Evolutionary conservation across 1,140 invertebrate genomes (phyloP).

Genomic region (honey bee (Apis mellifera)): DNA sequence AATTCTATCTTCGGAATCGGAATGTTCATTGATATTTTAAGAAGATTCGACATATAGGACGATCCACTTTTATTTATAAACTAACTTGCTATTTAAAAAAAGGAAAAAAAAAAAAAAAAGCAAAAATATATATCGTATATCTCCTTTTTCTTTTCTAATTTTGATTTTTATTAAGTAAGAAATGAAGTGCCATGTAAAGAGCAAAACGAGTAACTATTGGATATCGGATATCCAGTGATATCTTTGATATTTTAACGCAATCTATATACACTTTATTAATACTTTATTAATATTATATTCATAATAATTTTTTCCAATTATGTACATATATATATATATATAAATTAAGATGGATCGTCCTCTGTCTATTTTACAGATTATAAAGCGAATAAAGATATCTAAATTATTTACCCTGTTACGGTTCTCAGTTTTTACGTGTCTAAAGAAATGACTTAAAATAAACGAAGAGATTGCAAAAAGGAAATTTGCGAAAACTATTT

Average conservation of each 20-base stretch:
- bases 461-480: conserved; percentile 1
- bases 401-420: conserved; percentile 20
- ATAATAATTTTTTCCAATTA: background rate
- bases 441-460: conserved; percentile 12
- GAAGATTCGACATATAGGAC: background rate
- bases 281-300: background rate
- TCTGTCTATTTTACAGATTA: background rate
- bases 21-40: conserved; percentile 3
- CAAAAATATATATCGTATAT: too few relatives aligned
- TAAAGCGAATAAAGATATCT: background rate
- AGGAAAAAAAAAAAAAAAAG: too few relatives aligned
- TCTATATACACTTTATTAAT: background rate
- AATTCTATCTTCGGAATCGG: background rate
- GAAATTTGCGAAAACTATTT: background rate
- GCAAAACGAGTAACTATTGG: too few relatives aligned
- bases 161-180: background rate
- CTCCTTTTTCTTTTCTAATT: background rate
- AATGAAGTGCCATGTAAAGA: background rate
- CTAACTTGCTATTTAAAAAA: background rate
- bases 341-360: conserved; percentile 3
- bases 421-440: conserved; percentile 16
- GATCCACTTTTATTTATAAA: background rate
- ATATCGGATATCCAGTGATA: background rate
- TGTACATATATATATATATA: too few relatives aligned
- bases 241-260: background rate